Evolutionary conservation across 1,140 invertebrate species (phyloP), one percentile per base, ranked within the genome.

Genomic region (Penaeus vannamei): DNA sequence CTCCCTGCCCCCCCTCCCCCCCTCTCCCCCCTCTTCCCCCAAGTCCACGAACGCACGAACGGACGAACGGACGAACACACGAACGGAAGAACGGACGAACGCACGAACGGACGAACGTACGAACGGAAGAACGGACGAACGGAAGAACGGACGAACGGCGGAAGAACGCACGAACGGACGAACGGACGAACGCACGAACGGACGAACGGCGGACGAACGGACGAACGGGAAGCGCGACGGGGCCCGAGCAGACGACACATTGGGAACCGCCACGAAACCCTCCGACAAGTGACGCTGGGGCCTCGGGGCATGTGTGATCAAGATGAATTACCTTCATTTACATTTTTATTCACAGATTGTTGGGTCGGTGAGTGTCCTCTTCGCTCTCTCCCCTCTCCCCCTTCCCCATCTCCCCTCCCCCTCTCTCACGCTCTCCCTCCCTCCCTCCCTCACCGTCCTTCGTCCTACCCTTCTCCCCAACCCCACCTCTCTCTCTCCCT

Each of bases 331-430:
- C 26, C 77, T 66, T 86, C 85, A 86, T 86, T 86, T 86, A 81
- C 85, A 86, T 86, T 86, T 81, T 86, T 86, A 86, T 86, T 86
- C 53, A 86, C 76, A 86, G 85, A 86, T 86, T 86, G 81, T 66
- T 60, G 69, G 84, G 62, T 46, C 36, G 84, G 66, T 76, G 66
- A 19, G 10, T 59, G 84, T 36, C 84, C 84, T 42, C 64, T 42
- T 19, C 46, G 17, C 53, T 10, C n/a, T 12, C 66, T n/a, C 59
- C 5, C 60, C 26, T 2, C 20, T 20, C 53, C 29, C 36, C 32
- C 20, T 22, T 17, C 46, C 69, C 42, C 14, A 14, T 69, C 36
- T 1, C n/a, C 29, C n/a, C 2, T 23, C 22, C 46, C 17, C 5
- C 12, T n/a, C 20, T 60, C 29, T 23, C 82, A 20, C 46, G 0